Conservation (phyloP, 2,888 invertebrate species). For the Agriopis aurantiaria region DNA sequence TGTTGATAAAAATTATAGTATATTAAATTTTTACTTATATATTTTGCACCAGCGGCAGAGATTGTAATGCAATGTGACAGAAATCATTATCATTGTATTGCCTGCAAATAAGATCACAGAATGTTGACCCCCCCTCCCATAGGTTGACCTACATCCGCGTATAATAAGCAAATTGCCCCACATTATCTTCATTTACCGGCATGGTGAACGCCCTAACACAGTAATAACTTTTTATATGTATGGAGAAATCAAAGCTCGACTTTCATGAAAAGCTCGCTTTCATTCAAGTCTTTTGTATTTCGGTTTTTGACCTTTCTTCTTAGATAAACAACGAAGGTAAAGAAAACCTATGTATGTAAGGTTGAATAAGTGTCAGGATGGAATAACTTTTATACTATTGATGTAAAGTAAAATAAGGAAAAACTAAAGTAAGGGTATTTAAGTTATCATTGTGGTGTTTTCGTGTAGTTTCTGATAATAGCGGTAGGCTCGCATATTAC, state of each 20-base stretch:
- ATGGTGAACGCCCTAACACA: neutral
- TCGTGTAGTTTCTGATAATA: no score
- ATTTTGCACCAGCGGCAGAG: neutral
- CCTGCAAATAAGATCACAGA: neutral
- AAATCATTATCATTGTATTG: neutral
- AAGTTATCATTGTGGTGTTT: no score
- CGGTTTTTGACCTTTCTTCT: neutral
- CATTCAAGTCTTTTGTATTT: constrained; percentile 1
- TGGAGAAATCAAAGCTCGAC: neutral
- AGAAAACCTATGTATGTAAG: neutral
- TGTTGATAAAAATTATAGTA: no score
- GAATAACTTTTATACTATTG: no score
- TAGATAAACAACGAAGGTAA: neutral
- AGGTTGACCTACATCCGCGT: constrained; percentile 4
- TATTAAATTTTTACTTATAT: neutral
- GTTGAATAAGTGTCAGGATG: no score
- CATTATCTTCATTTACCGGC: constrained; percentile 6
- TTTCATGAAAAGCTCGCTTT: neutral
- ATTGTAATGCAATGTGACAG: neutral
- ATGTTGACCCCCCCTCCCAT: neutral
- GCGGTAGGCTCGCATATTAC: no score
- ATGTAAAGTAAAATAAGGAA: no score
- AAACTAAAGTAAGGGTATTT: no score
- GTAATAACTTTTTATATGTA: constrained; percentile 1
- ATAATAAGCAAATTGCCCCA: neutral